These are phyloP conservation scores for Rallus crepitans DNA, from an alignment of 2,797 vertebrate species.

Conservation along the genomic window DNA sequence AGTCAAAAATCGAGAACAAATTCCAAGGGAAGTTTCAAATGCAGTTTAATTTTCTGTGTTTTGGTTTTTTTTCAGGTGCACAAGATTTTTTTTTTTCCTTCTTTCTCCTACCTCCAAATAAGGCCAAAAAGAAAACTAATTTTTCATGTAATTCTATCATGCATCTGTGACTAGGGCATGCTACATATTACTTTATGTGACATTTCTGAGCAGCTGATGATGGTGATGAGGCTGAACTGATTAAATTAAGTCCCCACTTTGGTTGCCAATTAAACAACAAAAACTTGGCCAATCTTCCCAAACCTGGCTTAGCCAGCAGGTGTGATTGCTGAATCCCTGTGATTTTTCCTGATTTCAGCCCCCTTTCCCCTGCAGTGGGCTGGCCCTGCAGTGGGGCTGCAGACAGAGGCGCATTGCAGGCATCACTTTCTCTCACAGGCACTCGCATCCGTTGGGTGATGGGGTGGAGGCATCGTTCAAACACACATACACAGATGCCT, in stretches of 20 bases:
- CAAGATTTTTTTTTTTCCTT: background rate
- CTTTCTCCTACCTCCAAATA: background rate
- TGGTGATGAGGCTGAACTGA: background rate
- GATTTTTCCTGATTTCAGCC: background rate
- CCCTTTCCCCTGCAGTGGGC: background rate
- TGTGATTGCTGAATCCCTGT: background rate
- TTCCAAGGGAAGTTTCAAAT: background rate
- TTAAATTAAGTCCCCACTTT: background rate
- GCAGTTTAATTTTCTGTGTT: background rate
- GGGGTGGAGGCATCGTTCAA: background rate
- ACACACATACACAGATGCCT: background rate
- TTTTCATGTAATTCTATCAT: background rate
- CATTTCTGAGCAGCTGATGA: background rate
- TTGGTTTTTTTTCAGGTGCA: background rate
- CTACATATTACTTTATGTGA: background rate
- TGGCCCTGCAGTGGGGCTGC: background rate
- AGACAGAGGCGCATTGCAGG: background rate
- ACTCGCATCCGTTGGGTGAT: background rate
- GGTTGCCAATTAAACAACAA: background rate
- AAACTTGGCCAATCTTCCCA: background rate
- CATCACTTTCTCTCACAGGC: fast-evolving
- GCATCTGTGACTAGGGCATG: background rate
- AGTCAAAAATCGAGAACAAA: background rate
- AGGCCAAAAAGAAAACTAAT: background rate
- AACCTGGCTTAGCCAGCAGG: background rate